phyloP scores from a whole-genome alignment of 1,140 invertebrate species.

The Ips nitidus region DNA sequence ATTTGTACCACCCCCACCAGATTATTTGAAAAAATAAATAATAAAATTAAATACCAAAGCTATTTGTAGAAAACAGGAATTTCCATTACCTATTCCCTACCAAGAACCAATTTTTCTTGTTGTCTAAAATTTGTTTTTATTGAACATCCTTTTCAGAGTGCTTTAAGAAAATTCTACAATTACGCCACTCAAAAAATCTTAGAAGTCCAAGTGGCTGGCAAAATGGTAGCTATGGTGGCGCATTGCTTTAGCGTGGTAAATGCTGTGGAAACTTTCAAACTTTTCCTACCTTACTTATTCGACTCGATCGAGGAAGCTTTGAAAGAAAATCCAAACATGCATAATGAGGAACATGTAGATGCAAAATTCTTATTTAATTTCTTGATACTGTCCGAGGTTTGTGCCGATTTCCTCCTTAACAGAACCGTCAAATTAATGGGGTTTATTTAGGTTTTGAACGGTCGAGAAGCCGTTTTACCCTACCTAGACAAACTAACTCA shows the following conservation, averaged over 20 bases:
- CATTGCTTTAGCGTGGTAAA: constrained; percentile 70
- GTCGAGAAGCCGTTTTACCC: constrained; percentile 52
- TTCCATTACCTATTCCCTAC: no score
- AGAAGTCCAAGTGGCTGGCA: constrained; percentile 81
- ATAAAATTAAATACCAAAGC: no score
- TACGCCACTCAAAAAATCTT: constrained; percentile 75
- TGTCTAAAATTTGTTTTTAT: neutral
- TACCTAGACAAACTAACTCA: constrained; percentile 57
- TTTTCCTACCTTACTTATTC: constrained; percentile 72
- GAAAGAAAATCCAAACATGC: constrained; percentile 60
- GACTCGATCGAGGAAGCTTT: constrained; percentile 60
- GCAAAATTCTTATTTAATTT: constrained; percentile 79
- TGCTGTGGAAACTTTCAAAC: constrained; percentile 66
- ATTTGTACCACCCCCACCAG: no score
- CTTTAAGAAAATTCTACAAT: constrained; percentile 70
- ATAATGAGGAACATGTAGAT: constrained; percentile 74
- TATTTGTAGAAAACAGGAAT: no score
- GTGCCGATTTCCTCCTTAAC: neutral
- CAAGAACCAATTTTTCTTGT: no score
- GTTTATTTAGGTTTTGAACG: constrained; percentile 45
- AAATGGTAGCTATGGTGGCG: constrained; percentile 65
- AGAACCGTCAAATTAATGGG: neutral
- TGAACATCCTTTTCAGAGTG: constrained; percentile 59
- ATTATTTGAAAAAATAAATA: no score
- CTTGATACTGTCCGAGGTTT: constrained; percentile 71